phyloP scores from a whole-genome alignment of 2,888 invertebrate species.

The Caradrina clavipalpis region DNA sequence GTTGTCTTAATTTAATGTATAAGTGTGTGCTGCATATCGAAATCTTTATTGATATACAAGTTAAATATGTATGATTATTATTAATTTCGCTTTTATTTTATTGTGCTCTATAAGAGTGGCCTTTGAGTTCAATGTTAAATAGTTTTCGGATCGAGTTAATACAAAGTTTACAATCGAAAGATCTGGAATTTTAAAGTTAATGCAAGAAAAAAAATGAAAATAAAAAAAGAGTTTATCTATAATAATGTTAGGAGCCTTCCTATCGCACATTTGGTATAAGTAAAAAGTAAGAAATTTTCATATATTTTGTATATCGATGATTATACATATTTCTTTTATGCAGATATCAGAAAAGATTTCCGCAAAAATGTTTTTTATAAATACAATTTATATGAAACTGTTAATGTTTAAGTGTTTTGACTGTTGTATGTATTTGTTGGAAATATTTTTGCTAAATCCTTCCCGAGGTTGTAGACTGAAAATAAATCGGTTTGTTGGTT shows the following conservation, averaged over 20 bases:
- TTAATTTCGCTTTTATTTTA: conserved; percentile 76
- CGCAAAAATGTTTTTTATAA: conserved; percentile 73
- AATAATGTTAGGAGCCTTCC: conserved; percentile 70
- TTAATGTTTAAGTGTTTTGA: conserved; percentile 65
- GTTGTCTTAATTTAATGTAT: conserved; percentile 78
- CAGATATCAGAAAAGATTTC: conserved; percentile 80
- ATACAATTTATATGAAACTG: conserved; percentile 64
- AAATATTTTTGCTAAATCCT: conserved; percentile 75
- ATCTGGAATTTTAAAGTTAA: conserved; percentile 75
- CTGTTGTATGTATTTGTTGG: conserved; percentile 69
- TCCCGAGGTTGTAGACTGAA: conserved; percentile 71
- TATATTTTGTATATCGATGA: conserved; percentile 68
- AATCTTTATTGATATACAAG: conserved; percentile 82
- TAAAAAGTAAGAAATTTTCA: conserved; percentile 66
- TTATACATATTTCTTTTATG: conserved; percentile 75
- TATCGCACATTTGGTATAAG: conserved; percentile 71
- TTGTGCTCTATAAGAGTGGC: conserved; percentile 74
- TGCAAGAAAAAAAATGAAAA: conserved; percentile 66
- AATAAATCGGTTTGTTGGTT: conserved; percentile 46
- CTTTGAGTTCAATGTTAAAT: conserved; percentile 69
- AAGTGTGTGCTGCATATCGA: conserved; percentile 86
- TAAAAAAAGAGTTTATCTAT: conserved; percentile 60
- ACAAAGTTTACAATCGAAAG: conserved; percentile 68
- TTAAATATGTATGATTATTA: conserved; percentile 82
- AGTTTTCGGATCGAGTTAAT: conserved; percentile 62